Base-by-base conservation (phyloP, 2,797 vertebrate genomes). In the Gambusia yucatana region DNA sequence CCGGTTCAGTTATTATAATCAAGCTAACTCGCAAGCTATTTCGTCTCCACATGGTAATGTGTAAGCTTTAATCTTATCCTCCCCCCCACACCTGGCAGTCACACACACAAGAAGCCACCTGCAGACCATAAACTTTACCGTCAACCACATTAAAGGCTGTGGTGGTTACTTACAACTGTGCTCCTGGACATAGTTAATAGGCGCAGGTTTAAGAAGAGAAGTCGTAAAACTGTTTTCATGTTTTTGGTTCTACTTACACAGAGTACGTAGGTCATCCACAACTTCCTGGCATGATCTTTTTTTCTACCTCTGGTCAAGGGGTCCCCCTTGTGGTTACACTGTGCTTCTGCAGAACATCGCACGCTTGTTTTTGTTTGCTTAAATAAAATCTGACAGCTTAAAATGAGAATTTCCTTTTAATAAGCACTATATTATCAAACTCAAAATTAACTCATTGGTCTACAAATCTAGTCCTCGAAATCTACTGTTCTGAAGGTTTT, bases 141-240 rank as follows among this genome's bases (percentile, higher is more conserved):
- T 73, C 48, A 78, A 74, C 71, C 72, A 89, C 86, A 87, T 90
- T 75, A 92, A 89, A 93, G 82, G 63, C 39, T 77, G 6, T 4
- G 44, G 30, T n/a, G 39, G 44, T 33, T 65, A 9, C 44, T 67
- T 47, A 55, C 55, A 82, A 71, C 79, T 80, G 72, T 50, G 48
- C 20, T 11, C 80, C 81, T 88, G 83, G 67, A 73, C 84, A 77
- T 3, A 78, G 28, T 89, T 87, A 79, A 71, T 28, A n/a, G 41
- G 44, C 17, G 20, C 82, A 77, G 69, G 80, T 77, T 91, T 81
- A 84, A 79, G 85, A 83, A 57, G 78, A 52, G 73, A 80, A 81
- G 79, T 47, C n/a, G 80, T 81, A 76, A 59, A 77, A 76, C 17
- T 73, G 61, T 74, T 77, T 70, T 48, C 80, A 61, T 59, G 8